Conservation (phyloP, 2,113 vertebrate species). For the Turdus rufiventris region DNA sequence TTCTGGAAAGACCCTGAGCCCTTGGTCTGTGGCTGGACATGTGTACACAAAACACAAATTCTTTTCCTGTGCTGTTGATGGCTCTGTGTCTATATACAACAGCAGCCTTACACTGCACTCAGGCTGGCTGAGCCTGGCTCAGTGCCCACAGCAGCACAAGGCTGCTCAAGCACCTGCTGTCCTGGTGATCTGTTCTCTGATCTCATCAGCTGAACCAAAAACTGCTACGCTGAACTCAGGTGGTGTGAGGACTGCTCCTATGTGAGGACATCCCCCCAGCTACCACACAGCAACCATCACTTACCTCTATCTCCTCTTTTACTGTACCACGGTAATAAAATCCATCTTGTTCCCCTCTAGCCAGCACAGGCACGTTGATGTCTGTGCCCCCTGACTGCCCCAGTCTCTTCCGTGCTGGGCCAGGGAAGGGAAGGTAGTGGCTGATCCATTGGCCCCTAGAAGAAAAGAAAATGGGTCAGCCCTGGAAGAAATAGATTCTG, state of each 20-base stretch:
- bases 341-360: slow-evolving; percentile 77
- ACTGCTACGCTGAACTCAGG: not conserved
- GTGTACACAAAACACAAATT: slow-evolving; percentile 38
- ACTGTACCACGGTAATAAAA: slow-evolving; percentile 81
- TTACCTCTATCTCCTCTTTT: slow-evolving; percentile 76
- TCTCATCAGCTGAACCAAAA: not conserved
- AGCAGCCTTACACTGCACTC: not conserved
- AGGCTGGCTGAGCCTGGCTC: not conserved
- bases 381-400: not conserved
- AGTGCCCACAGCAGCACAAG: not conserved
- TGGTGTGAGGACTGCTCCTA: not conserved
- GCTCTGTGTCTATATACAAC: slow-evolving; percentile 14
- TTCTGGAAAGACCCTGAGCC: not conserved
- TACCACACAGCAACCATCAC: not conserved
- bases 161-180: not conserved
- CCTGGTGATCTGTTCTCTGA: not conserved
- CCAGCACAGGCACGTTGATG: slow-evolving; percentile 73
- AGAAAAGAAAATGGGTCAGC: slow-evolving; percentile 1
- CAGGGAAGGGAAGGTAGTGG: not conserved
- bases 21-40: not conserved
- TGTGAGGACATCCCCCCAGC: accelerated
- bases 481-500: not conserved
- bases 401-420: not conserved
- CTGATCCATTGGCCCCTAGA: slow-evolving; percentile 59
- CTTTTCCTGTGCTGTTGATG: not conserved